These are phyloP conservation scores for Calidris pugnax DNA, from an alignment of 2,113 vertebrate species.

Conservation along the genomic window DNA sequence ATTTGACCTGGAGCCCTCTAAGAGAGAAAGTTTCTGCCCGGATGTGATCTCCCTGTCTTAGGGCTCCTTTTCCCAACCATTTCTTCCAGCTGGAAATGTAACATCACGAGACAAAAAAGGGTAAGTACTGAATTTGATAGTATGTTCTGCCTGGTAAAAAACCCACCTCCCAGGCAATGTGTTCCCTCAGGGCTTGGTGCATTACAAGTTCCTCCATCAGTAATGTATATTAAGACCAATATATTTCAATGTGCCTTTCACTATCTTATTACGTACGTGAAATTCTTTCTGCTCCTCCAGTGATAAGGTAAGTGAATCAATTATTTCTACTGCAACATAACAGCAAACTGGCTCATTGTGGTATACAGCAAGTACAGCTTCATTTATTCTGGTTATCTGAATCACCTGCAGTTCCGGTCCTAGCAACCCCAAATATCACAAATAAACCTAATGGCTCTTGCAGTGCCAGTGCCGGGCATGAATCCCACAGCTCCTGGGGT, in stretches of 20 bases:
- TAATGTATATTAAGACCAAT: not conserved
- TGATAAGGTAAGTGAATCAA: not conserved
- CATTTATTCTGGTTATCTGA: slow-evolving; percentile 2
- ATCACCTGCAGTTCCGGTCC: not conserved
- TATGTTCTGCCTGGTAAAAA: not conserved
- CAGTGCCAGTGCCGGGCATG: not conserved
- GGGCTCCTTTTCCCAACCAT: not conserved
- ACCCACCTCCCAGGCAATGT: not conserved
- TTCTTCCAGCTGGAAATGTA: not conserved
- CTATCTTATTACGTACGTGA: not conserved
- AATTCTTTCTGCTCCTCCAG: not conserved
- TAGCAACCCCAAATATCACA: not conserved
- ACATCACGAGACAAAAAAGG: not conserved
- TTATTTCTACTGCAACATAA: not conserved
- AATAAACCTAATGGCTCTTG: not conserved
- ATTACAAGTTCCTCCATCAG: not conserved
- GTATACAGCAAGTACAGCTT: not conserved
- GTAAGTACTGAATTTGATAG: not conserved
- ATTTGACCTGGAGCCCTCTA: not conserved
- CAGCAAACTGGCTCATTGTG: not conserved
- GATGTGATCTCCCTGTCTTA: not conserved
- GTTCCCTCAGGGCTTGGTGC: not conserved
- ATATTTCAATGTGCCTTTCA: not conserved
- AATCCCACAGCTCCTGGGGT: not conserved
- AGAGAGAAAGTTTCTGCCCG: not conserved